Evolutionary conservation across 2,113 vertebrate species (phyloP).

Genomic region (Vidua macroura): DNA sequence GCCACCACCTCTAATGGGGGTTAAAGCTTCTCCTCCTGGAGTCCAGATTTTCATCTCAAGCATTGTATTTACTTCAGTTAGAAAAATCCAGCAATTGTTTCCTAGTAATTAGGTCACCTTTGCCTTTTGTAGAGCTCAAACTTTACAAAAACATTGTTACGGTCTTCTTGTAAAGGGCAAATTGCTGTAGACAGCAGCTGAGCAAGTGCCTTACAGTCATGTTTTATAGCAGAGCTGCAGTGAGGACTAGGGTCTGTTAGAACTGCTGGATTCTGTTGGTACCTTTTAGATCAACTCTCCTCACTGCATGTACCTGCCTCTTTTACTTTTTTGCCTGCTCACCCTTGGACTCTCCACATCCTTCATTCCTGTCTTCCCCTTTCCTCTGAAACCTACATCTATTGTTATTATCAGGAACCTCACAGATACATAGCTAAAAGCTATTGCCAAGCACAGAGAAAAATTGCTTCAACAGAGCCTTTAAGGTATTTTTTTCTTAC

Average conservation of each 20-base stretch:
- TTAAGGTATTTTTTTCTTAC: neutral
- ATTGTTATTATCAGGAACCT: neutral
- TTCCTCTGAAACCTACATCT: neutral
- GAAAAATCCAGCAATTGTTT: constrained; percentile 28
- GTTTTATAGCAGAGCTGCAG: neutral
- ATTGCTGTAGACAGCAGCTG: neutral
- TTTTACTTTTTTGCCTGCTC: neutral
- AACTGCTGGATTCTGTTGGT: neutral
- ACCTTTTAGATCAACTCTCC: neutral
- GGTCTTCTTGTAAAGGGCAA: neutral
- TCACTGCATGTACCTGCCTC: neutral
- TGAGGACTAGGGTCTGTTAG: neutral
- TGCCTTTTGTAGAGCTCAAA: constrained; percentile 7
- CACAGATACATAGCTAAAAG: neutral
- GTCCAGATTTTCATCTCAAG: constrained; percentile 1
- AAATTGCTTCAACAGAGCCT: neutral
- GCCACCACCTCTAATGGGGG: neutral
- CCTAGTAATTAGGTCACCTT: constrained; percentile 4
- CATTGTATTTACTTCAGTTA: constrained; percentile 1
- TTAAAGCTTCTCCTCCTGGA: neutral
- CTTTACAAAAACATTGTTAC: neutral
- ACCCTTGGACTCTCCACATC: neutral
- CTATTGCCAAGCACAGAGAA: neutral
- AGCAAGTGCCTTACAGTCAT: neutral
- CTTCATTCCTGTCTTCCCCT: neutral